A percentile compares a stretch with the other conserved stretches of the same genome.
These are phyloP conservation scores for Cydia pomonella DNA, from an alignment of 1,140 invertebrate genomes.

Conservation along the genomic window DNA sequence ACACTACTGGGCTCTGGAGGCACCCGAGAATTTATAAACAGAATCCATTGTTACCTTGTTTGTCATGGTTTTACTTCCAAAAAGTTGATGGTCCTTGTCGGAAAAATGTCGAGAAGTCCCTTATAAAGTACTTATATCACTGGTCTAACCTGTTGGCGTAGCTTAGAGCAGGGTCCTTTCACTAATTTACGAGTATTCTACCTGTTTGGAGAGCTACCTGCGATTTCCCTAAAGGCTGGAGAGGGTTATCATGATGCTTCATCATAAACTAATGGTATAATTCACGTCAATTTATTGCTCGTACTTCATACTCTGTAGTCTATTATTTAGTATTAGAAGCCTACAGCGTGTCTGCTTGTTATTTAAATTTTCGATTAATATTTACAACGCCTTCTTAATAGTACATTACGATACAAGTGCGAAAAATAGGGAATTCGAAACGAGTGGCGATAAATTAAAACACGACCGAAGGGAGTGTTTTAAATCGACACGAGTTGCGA, in stretches of 20 bases:
- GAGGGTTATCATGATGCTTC: neutral
- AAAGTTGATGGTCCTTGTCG: too few species aligned
- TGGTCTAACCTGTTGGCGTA: neutral
- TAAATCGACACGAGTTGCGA: too few species aligned
- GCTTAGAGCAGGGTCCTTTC: neutral
- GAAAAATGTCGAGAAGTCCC: too few species aligned
- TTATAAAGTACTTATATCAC: neutral
- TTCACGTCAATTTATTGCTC: neutral
- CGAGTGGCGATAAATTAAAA: too few species aligned
- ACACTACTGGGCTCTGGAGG: too few species aligned
- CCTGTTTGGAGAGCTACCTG: conserved; percentile 1
- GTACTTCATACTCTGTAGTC: neutral
- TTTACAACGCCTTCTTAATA: too few species aligned
- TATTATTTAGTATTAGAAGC: neutral
- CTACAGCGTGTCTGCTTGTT: neutral
- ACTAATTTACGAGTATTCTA: neutral
- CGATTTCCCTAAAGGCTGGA: conserved; percentile 2
- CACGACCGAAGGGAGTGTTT: too few species aligned
- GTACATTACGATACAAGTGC: too few species aligned
- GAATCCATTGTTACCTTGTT: too few species aligned
- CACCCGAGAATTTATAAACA: too few species aligned
- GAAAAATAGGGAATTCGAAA: too few species aligned
- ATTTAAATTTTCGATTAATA: neutral
- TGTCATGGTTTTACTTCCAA: too few species aligned
- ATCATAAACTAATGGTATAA: neutral